Evolutionary conservation across 2,113 vertebrate species (phyloP), one percentile per base, ranked within the genome.

Genomic region (Psittacula cyanocephala): DNA sequence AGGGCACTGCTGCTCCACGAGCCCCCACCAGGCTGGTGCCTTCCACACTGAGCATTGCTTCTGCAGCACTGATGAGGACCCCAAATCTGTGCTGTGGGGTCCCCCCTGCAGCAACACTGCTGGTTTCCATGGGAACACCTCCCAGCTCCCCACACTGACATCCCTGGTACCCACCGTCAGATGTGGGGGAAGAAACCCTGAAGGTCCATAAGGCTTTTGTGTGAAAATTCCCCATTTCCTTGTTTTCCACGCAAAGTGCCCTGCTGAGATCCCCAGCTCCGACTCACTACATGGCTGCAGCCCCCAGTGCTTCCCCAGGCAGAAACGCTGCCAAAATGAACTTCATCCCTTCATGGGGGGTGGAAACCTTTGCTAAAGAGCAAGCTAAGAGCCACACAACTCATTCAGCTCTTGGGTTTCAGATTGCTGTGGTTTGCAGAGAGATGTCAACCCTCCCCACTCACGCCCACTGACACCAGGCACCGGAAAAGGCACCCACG

Each of bases 41-140:
- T 83, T 35, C 35, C 37, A 16, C 2, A 3, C 41, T 0, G 1
- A 82, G 33, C 50, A 20, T 17, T 0, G 1, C 47, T 90, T 22
- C 60, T 75, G 44, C 65, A 84, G 77, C 13, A 5, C 14, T 1
- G 0, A 28, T 9, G 35, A 17, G 31, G 14, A 29, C 27, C 63
- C 86, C 83, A 86, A 7, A 71, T 59, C 53, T 31, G 33, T 37
- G 52, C 68, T 5, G 3, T 35, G 70, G 39, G 55, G 64, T 81
- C 16, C 13, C 43, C 27, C 24, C 2, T 23, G 1, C 52, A 79
- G 53, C 3, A 3, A 22, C 28, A 8, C 15, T 63, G 55, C 55
- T 67, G 60, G 28, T 88, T 94, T 94, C 89, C 63, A 19, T 35
- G 49, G 74, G 76, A 72, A 91, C 39, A 10, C 11, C 55, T 90